Evolutionary conservation across 2,113 vertebrate species (phyloP).

Genomic region (Pagrus major): DNA sequence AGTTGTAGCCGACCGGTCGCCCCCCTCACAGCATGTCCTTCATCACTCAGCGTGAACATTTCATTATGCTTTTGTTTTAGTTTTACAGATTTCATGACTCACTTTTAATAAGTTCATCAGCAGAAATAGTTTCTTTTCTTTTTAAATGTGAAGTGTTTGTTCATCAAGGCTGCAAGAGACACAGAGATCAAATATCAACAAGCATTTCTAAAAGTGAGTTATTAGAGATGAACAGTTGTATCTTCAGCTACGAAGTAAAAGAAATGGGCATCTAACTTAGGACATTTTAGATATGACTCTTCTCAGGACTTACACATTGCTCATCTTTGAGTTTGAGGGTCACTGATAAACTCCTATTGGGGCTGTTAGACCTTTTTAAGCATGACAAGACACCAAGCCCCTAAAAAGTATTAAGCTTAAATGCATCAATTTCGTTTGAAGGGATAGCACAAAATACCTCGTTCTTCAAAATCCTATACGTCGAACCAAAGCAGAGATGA

Average conservation of each 20-base stretch:
- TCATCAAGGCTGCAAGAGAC: no score
- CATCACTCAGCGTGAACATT: not conserved
- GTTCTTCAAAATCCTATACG: not conserved
- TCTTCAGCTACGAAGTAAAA: not conserved
- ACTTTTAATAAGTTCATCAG: not conserved
- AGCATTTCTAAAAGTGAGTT: not conserved
- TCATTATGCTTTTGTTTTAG: not conserved
- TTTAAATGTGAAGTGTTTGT: not conserved
- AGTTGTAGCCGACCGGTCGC: not conserved
- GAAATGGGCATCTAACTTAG: not conserved
- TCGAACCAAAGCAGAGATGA: not conserved
- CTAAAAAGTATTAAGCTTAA: not conserved
- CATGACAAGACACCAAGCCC: not conserved
- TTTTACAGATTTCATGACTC: not conserved
- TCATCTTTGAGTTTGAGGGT: not conserved
- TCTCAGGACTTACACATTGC: not conserved
- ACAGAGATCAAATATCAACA: no score
- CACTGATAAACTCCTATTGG: not conserved
- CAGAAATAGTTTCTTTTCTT: no score
- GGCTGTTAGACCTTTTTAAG: not conserved
- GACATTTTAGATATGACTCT: not conserved
- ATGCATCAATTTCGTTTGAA: not conserved
- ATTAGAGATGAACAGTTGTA: not conserved
- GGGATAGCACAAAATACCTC: not conserved
- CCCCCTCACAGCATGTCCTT: not conserved